Base-by-base conservation (phyloP, 1,140 invertebrate genomes). In the Micrasema minimum region DNA sequence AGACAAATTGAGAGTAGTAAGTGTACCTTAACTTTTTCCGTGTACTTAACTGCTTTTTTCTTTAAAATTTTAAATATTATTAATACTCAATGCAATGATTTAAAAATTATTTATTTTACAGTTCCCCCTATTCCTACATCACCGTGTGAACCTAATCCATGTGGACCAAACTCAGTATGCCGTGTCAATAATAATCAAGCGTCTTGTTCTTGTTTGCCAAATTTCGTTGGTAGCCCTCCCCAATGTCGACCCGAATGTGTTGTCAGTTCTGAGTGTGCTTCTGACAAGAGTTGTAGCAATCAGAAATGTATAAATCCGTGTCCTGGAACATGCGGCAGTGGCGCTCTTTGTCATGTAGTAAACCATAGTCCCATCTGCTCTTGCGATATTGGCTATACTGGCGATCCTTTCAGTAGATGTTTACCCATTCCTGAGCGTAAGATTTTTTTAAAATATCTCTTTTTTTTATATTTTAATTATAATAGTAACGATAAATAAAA, bases 201-300 rank as follows among this genome's bases (percentile, higher is more conserved):
- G 4, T 82, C 87, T 38, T 89, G 89, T 68, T 87, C 87, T 22
- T 92, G 90, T 78, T 82, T 87, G 37, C 82, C 82, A 22, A 83
- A 83, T 51, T 91, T 88, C 74, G 82, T 88, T 51, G 90, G 90
- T 12, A 80, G 84, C 66, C 89, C 88, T 41, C 88, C 88, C 5
- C 85, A 83, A 62, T 91, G 89, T 72, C 83, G 88, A 80, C 92
- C 93, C 7, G 94, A 96, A 80, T 96, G 95, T 81, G 87, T 85
- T 20, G 86, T 89, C 53, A 93, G 95, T 79, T 85, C 85, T 0
- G 93, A 96, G 48, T 97, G 95, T 80, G 86, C 90, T 11, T 90
- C 90, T 53, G 88, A 93, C 71, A 93, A 93, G 79, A 91, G 93
- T 50, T 97, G 95, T 78, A 82, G 83, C 50, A 85, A 85, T 72